Evolutionary conservation across 2,888 invertebrate species (phyloP), one percentile per base, ranked within the genome.

Genomic region (Sphecodes monilicornis): DNA sequence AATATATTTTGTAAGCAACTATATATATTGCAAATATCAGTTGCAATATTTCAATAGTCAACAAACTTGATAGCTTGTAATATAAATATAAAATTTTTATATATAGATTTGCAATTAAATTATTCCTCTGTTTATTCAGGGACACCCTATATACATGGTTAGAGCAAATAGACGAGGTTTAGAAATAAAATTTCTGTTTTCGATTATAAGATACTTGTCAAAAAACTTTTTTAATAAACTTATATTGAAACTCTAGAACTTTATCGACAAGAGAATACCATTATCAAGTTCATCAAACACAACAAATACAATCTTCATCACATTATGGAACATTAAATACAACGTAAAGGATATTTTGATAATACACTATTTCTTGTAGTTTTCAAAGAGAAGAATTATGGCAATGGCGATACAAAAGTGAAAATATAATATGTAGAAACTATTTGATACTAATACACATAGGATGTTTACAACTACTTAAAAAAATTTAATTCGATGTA

Each of bases 291-390:
- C 54, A n/a, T 50, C 5, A 10, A 10, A n/a, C 10, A 46, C 22
- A 50, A 54, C n/a, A 54, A 54, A n/a, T 54, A 54, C 1, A n/a
- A 18, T 60, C 0, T 60, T 60, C 22, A 2, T 29, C 39, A 39
- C 29, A 76, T 71, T 64, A 64, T 64, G 60, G 66, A 76, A 64
- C 76, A 39, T 68, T 66, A 36, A 41, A 46, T 46, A 46, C 18
- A 29, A 29, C 60, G 60, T 32, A 60, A 60, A 60, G 60, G 29
- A 60, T 18, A 32, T 60, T 60, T 60, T 29, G 0, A 29, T 60
- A 60, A 32, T 18, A 16, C 4, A 29, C 29, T 32, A 32, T 60
- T 32, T 18, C 60, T 60, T 29, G 18, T 18, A 29, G 29, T 60
- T 60, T 60, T 60, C 16, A 29, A 32, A 29, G 3, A 29, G 29